Evolutionary conservation across 1,140 invertebrate genomes (phyloP).

Genomic region (Caenorhabditis brenneri): DNA sequence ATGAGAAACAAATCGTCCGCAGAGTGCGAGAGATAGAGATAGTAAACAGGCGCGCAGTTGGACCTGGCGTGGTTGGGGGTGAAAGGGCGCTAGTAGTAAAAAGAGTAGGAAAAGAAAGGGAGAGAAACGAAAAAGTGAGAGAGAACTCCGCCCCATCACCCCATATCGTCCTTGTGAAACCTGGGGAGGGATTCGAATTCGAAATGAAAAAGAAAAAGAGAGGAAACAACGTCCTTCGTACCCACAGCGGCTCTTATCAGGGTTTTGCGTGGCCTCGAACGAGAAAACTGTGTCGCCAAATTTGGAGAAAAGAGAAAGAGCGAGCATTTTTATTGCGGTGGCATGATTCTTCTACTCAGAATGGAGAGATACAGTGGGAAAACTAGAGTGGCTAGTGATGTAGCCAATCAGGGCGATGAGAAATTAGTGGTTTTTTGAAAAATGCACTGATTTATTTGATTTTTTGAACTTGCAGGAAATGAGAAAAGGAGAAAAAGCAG

Average conservation of each 20-base stretch:
- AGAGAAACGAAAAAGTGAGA: not conserved
- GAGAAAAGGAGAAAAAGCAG: no score
- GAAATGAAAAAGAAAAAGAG: conserved; percentile 6
- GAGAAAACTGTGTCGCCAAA: not conserved
- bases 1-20: conserved; percentile 12
- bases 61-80: not conserved
- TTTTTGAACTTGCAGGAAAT: not conserved
- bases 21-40: conserved; percentile 8
- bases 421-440: not conserved
- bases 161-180: not conserved
- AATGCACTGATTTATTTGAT: not conserved
- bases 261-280: not conserved
- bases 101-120: not conserved
- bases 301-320: not conserved
- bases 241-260: conserved; percentile 7
- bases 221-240: not conserved
- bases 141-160: conserved; percentile 30
- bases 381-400: not conserved
- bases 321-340: not conserved
- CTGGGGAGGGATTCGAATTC: conserved; percentile 23
- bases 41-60: conserved; percentile 1
- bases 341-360: not conserved
- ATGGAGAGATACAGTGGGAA: not conserved
- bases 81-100: conserved; percentile 20
- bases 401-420: not conserved